phyloP scores from a whole-genome alignment of 2,797 vertebrate genomes.

The Pangasius mekongensis region DNA sequence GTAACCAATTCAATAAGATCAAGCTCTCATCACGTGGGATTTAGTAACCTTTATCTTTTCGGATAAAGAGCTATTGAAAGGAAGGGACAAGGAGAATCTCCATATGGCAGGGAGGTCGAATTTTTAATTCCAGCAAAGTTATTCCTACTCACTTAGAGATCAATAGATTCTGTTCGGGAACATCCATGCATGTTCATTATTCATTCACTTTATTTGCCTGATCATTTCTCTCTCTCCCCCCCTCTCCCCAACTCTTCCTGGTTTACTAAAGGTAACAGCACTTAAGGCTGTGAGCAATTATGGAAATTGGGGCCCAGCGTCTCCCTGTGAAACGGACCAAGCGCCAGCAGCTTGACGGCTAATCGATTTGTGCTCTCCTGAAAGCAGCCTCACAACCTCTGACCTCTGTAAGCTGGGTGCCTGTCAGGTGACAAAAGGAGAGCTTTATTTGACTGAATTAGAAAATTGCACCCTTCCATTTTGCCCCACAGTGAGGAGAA shows the following conservation, averaged over 20 bases:
- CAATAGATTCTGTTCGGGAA: constrained; percentile 82
- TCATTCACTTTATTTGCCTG: constrained; percentile 57
- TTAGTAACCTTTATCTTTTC: constrained; percentile 25
- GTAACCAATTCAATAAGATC: not conserved
- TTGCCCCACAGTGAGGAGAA: constrained; percentile 81
- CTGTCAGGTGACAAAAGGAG: constrained; percentile 79
- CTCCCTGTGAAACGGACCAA: constrained; percentile 79
- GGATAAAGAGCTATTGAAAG: constrained; percentile 29
- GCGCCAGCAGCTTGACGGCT: constrained; percentile 74
- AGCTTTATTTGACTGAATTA: constrained; percentile 68
- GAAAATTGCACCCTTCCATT: constrained; percentile 66
- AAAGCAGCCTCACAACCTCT: constrained; percentile 70
- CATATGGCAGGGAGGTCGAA: constrained; percentile 77
- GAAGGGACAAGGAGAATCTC: constrained; percentile 68
- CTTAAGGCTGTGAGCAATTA: constrained; percentile 85
- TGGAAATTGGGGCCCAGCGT: constrained; percentile 82
- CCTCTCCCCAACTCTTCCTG: not conserved
- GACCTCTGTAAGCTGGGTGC: constrained; percentile 76
- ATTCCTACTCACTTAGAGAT: constrained; percentile 86
- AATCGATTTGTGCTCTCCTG: constrained; percentile 79
- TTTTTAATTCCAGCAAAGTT: constrained; percentile 86
- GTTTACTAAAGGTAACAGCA: constrained; percentile 67
- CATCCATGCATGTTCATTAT: constrained; percentile 48
- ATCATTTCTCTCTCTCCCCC: constrained; percentile 45
- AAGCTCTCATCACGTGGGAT: not conserved